phyloP scores from a whole-genome alignment of 2,888 invertebrate species.

The Crossocerus cetratus region DNA sequence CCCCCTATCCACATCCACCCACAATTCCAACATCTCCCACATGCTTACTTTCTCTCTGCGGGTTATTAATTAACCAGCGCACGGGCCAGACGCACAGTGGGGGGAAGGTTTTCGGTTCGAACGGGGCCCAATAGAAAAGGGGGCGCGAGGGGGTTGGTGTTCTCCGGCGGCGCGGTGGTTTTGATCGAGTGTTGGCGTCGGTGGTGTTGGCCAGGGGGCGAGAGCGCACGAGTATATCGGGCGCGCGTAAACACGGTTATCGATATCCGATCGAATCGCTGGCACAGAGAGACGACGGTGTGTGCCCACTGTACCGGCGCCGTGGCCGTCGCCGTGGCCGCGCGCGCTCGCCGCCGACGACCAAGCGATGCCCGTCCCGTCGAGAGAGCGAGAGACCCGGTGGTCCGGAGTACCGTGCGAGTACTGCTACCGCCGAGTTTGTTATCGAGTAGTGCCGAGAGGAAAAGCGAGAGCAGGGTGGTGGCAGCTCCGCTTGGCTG shows the following conservation, averaged over 20 bases:
- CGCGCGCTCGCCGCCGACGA: slow-evolving; percentile 21
- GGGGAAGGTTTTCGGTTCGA: no score
- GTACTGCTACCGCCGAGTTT: slow-evolving; percentile 72
- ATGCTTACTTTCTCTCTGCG: no score
- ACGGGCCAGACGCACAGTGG: no score
- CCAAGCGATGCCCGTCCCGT: slow-evolving; percentile 4
- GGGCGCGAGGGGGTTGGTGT: no score
- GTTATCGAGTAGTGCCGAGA: slow-evolving; percentile 68
- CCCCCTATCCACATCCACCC: no score
- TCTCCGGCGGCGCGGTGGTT: no score
- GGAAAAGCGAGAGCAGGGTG: slow-evolving; percentile 61
- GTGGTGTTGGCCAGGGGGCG: slow-evolving; percentile 3
- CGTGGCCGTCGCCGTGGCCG: slow-evolving; percentile 11
- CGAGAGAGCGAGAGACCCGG: slow-evolving; percentile 56
- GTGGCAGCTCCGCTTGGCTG: slow-evolving; percentile 70
- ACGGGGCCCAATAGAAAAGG: no score
- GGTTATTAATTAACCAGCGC: no score
- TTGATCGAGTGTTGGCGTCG: neutral
- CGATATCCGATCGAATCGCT: slow-evolving; percentile 22
- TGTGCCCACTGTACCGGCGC: neutral
- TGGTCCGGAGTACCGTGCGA: slow-evolving; percentile 73
- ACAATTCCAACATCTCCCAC: no score
- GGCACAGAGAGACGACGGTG: neutral
- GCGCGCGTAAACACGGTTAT: slow-evolving; percentile 36
- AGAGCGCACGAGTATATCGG: neutral